These are phyloP conservation scores for Poecilus cupreus DNA, from an alignment of 2,888 invertebrate genomes.

Conservation along the genomic window DNA sequence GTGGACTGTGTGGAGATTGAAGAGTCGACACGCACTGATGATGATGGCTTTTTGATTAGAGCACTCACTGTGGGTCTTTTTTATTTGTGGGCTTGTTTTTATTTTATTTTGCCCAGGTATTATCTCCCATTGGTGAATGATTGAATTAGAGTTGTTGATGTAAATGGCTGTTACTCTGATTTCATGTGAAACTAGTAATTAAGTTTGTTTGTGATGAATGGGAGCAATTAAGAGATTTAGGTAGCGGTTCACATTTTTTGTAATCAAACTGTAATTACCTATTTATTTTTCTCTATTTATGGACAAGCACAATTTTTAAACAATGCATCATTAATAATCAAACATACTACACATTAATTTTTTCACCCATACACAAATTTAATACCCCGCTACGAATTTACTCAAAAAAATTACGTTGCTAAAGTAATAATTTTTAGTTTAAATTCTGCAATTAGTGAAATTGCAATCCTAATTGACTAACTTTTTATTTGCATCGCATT, in stretches of 20 bases:
- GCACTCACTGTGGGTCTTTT: background rate
- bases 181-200: conserved; percentile 31
- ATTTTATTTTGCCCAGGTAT: conserved; percentile 34
- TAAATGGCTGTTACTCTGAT: conserved; percentile 30
- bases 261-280: conserved; percentile 33
- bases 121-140: conserved; percentile 29
- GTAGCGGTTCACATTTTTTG: background rate
- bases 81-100: conserved; percentile 6
- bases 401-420: too few species aligned
- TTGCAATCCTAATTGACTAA: too few species aligned
- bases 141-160: conserved; percentile 32
- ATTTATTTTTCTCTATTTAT: conserved; percentile 10
- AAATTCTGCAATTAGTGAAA: too few species aligned
- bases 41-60: conserved; percentile 39
- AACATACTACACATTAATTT: background rate
- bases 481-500: too few species aligned
- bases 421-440: too few species aligned
- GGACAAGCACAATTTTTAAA: background rate
- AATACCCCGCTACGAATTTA: too few species aligned
- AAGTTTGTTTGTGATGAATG: conserved; percentile 24
- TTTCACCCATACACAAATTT: background rate
- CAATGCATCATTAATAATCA: background rate
- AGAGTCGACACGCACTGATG: conserved; percentile 15
- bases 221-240: conserved; percentile 24
- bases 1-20: background rate